Base-by-base conservation (phyloP, 2,113 vertebrate genomes). In the Thalassarche chlororhynchos region DNA sequence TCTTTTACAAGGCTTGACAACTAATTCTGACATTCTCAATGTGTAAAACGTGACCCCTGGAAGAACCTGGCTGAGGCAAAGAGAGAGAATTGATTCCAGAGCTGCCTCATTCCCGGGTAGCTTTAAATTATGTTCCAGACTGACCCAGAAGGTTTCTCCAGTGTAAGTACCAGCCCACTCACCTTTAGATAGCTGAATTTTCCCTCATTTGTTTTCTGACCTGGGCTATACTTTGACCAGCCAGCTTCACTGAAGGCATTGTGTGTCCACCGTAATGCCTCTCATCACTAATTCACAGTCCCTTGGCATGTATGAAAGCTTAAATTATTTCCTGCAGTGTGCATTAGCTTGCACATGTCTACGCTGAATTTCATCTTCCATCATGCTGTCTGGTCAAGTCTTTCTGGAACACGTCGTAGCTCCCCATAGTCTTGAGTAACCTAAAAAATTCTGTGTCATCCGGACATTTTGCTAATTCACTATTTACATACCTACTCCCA, bases 391-490 rank as follows among this genome's bases (percentile, higher is more conserved):
- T 97, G 94, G 94, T 85, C 96, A 94, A 91, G 97, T 97, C 96
- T 98, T 97, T 87, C 94, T 97, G 96, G 97, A 97, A 77, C 93
- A 91, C 40, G 52, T 95, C 7, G 80, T 84, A 97, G 84, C 81
- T 96, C 96, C 96, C 97, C 64, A 80, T 95, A 91, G 98, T 97
- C 89, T 96, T 78, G 76, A 96, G 49, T 96, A 98, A 96, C 96
- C 92, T 98, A 98, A 98, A 98, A 98, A 98, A 91, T 98, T 98
- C 96, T 87, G 77, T 97, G 85, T 96, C 98, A 97, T 97, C 95
- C 68, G 47, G 97, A 97, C 86, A 94, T 98, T 98, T 97, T 87
- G 95, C 91, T 96, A 96, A 97, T 95, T 97, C 92, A 89, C 97
- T 98, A 98, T 98, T 98, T 98, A 97, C 96, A 93, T 97, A 85